Percentiles rank a stretch among this genome's conserved stretches.
These are phyloP conservation scores for Synanthedon formicaeformis DNA, from an alignment of 2,888 invertebrate species.

Conservation along the genomic window DNA sequence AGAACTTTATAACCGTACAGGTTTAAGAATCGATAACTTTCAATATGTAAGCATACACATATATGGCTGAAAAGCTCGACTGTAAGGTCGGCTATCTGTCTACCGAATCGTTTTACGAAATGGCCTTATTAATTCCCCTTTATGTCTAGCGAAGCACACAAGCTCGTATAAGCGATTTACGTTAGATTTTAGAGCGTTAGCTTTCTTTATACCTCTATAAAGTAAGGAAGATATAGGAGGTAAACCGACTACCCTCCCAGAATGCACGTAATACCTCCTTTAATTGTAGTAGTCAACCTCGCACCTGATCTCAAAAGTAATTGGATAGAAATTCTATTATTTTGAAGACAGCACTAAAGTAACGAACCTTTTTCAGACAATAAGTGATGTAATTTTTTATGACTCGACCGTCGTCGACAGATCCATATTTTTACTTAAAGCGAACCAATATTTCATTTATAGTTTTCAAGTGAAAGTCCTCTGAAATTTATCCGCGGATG, in stretches of 20 bases:
- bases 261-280: slow-evolving; percentile 33
- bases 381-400: no score
- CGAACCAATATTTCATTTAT: not conserved
- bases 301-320: slow-evolving; percentile 46
- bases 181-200: slow-evolving; percentile 49
- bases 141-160: slow-evolving; percentile 48
- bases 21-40: slow-evolving; percentile 57
- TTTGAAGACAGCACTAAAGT: slow-evolving; percentile 7
- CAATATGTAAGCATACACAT: slow-evolving; percentile 49
- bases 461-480: not conserved
- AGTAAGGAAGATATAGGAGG: slow-evolving; percentile 34
- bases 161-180: slow-evolving; percentile 49
- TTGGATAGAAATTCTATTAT: slow-evolving; percentile 18
- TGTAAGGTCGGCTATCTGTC: slow-evolving; percentile 35
- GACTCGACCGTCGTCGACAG: not conserved
- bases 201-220: slow-evolving; percentile 65
- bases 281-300: slow-evolving; percentile 42
- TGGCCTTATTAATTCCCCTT: slow-evolving; percentile 66
- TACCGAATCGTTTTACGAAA: slow-evolving; percentile 51
- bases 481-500: not conserved
- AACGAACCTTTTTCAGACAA: not conserved
- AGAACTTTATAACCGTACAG: slow-evolving; percentile 28
- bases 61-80: slow-evolving; percentile 35
- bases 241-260: slow-evolving; percentile 22
- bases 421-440: not conserved